Evolutionary conservation across 2,797 vertebrate species (phyloP).

Genomic region (Pempheris klunzingeri): DNA sequence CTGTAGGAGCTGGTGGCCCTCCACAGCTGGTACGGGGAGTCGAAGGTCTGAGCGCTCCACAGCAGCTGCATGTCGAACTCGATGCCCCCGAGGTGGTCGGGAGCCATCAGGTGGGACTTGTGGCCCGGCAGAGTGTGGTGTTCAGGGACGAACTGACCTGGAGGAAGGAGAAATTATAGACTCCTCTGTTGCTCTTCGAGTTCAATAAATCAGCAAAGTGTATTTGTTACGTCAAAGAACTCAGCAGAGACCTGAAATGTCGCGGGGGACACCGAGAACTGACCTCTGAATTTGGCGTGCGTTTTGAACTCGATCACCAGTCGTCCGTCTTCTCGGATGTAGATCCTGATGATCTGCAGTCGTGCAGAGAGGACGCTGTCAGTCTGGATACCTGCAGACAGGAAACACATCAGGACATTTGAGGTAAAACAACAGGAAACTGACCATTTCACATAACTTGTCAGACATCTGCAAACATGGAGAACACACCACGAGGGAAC

Average conservation of each 20-base stretch:
- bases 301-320: slow-evolving; percentile 99
- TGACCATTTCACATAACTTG: neutral
- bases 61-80: slow-evolving; percentile 96
- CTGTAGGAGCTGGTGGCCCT: slow-evolving; percentile 97
- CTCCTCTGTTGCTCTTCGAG: neutral
- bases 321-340: slow-evolving; percentile 95
- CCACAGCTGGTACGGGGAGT: slow-evolving; percentile 98
- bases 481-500: too few species aligned
- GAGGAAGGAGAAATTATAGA: neutral
- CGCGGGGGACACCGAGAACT: neutral
- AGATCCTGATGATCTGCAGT: slow-evolving; percentile 97
- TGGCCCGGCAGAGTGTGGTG: slow-evolving; percentile 96
- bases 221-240: neutral
- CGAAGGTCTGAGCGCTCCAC: slow-evolving; percentile 97
- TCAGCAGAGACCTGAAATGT: neutral
- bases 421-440: neutral
- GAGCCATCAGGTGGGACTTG: slow-evolving; percentile 92
- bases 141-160: slow-evolving; percentile 95
- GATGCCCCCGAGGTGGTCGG: slow-evolving; percentile 95
- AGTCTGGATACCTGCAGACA: slow-evolving; percentile 93
- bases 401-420: neutral
- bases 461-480: neutral
- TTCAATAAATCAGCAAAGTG: neutral
- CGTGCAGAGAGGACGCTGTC: slow-evolving; percentile 97
- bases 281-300: slow-evolving; percentile 98